Conservation (phyloP, 2,113 vertebrate genomes). For the Alaudala cheleensis region DNA sequence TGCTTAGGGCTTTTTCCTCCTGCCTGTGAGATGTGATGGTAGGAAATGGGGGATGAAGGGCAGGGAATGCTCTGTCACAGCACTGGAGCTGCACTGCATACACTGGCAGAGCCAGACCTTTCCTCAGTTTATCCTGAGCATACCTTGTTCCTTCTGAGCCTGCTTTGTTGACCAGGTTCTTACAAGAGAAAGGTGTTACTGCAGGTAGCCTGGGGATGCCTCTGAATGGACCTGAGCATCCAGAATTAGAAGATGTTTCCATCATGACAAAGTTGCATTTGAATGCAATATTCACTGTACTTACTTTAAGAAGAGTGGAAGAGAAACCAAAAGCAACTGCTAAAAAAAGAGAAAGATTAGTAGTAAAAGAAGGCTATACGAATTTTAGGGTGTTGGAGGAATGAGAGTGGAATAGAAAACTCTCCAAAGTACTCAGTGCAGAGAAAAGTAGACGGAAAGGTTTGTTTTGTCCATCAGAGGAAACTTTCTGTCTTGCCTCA, state of each 20-base stretch:
- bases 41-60: not conserved
- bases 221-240: not conserved
- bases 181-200: not conserved
- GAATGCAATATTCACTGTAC: not conserved
- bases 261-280: rapidly evolving
- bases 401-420: not conserved
- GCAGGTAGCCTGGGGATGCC: not conserved
- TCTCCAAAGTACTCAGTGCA: not conserved
- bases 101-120: not conserved
- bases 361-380: not conserved
- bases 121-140: not conserved
- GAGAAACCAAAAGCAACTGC: not conserved
- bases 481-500: not conserved
- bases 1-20: not conserved
- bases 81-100: rapidly evolving
- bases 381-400: not conserved
- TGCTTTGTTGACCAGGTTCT: not conserved
- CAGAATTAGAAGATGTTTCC: not conserved
- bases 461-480: not conserved
- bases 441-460: not conserved
- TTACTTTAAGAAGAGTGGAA: not conserved
- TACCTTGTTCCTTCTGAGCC: not conserved
- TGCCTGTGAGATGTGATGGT: not conserved
- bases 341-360: not conserved
- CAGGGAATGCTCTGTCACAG: not conserved